phyloP scores from a whole-genome alignment of 2,888 invertebrate species.

The Chaitophorus viminalis region DNA sequence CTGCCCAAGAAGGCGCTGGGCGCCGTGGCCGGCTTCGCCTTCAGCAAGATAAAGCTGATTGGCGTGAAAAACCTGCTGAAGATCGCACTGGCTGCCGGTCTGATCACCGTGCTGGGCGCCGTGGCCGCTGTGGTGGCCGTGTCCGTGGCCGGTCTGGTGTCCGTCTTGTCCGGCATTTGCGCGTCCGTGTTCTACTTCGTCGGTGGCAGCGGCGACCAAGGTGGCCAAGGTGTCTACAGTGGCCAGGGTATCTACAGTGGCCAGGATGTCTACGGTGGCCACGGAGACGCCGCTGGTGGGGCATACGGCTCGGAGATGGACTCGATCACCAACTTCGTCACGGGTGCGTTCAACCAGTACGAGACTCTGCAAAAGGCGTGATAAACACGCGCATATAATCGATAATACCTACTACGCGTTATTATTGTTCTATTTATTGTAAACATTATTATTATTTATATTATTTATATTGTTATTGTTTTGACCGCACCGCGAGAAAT shows the following conservation, averaged over 20 bases:
- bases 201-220: too few species aligned
- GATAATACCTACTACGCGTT: too few species aligned
- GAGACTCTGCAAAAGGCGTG: background rate
- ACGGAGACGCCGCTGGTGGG: background rate
- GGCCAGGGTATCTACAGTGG: background rate
- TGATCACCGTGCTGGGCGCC: constrained; percentile 27
- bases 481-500: background rate
- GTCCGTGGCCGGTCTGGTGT: constrained; percentile 49
- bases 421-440: background rate
- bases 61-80: constrained; percentile 7
- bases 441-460: background rate
- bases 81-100: background rate
- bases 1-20: constrained; percentile 27
- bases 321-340: background rate
- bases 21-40: background rate
- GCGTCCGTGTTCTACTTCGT: constrained; percentile 16
- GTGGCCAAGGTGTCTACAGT: background rate
- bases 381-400: too few species aligned
- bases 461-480: background rate
- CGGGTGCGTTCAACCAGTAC: constrained; percentile 26
- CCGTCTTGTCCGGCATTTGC: constrained; percentile 29
- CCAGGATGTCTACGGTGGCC: background rate
- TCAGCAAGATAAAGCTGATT: background rate
- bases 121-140: constrained; percentile 22
- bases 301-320: background rate